A percentile compares a stretch with the other conserved stretches of the same genome.
These are phyloP conservation scores for Silurus aristotelis DNA, from an alignment of 2,797 vertebrate species.

Conservation along the genomic window DNA sequence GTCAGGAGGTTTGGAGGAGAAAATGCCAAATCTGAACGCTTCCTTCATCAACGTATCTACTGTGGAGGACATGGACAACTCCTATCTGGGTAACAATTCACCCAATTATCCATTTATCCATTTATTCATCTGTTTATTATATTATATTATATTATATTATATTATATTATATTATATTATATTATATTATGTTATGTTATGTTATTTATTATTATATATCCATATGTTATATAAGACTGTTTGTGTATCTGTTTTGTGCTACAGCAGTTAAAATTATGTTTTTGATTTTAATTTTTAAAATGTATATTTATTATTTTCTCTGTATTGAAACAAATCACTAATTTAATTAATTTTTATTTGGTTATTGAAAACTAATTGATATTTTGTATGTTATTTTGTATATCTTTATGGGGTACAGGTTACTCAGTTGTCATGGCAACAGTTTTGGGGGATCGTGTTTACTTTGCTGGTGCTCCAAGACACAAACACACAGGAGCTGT, in stretches of 20 bases:
- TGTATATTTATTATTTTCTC: neutral
- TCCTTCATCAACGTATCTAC: constrained; percentile 54
- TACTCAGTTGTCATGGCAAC: constrained; percentile 54
- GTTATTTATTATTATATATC: neutral
- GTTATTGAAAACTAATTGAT: neutral
- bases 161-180: too few species aligned
- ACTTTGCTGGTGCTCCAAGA: constrained; percentile 58
- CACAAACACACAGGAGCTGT: constrained; percentile 58
- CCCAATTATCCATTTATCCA: neutral
- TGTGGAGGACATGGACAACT: constrained; percentile 47
- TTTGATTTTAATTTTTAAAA: neutral
- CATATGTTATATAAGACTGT: neutral
- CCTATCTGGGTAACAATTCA: constrained; percentile 55
- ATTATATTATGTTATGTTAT: too few species aligned
- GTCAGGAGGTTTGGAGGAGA: constrained; percentile 58
- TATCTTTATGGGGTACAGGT: constrained; percentile 40
- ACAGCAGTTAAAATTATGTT: neutral
- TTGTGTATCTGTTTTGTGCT: neutral
- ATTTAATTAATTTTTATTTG: neutral
- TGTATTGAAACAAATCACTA: neutral
- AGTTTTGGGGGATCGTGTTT: constrained; percentile 35
- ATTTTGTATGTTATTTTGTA: neutral
- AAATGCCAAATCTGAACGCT: constrained; percentile 1
- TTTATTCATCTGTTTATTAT: neutral
- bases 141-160: too few species aligned